Evolutionary conservation across 2,113 vertebrate species (phyloP), one percentile per base, ranked within the genome.

Genomic region (Cyanistes caeruleus): DNA sequence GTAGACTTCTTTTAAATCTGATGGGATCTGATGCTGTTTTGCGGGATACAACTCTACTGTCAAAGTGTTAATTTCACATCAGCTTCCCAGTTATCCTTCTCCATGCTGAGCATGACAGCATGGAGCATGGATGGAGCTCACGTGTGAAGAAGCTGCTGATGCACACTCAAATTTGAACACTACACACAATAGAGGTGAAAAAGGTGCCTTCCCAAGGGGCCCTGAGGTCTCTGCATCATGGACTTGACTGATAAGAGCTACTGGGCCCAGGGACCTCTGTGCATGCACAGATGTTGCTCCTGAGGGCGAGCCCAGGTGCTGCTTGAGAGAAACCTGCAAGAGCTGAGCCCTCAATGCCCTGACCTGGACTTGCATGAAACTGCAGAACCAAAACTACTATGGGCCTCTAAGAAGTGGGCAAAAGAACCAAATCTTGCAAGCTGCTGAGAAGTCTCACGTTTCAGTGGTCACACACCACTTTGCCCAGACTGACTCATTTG

Each of bases 271-370:
- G 31, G 73, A 60, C 24, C 44, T 44, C 1, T 0, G 43, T 67
- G 70, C n/a, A 10, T 0, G 27, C 10, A 14, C 30, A 64, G 79
- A 18, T 19, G 11, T 1, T 70, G 44, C 58, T 52, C 49, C 55
- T 91, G 59, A 60, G 48, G 63, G 16, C 1, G 1, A 89, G 28
- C 22, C 25, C 18, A 39, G 25, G 25, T 25, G 43, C 25, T 53
- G 44, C 15, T 22, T 15, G 41, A 74, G 84, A 63, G 31, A 73
- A 87, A 74, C 31, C 11, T n/a, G 5, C 0, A 4, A 3, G 28
- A 76, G 24, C 19, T 3, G 3, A 85, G 35, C 30, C 35, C 51
- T 15, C 0, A 0, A 21, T 39, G 19, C 15, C 48, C 63, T 48
- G 23, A 51, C 5, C 13, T 9, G 49, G 8, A 11, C 21, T 63